A percentile compares a stretch with the other conserved stretches of the same genome.
phyloP scores from a whole-genome alignment of 2,113 vertebrate genomes.

The Sander lucioperca region DNA sequence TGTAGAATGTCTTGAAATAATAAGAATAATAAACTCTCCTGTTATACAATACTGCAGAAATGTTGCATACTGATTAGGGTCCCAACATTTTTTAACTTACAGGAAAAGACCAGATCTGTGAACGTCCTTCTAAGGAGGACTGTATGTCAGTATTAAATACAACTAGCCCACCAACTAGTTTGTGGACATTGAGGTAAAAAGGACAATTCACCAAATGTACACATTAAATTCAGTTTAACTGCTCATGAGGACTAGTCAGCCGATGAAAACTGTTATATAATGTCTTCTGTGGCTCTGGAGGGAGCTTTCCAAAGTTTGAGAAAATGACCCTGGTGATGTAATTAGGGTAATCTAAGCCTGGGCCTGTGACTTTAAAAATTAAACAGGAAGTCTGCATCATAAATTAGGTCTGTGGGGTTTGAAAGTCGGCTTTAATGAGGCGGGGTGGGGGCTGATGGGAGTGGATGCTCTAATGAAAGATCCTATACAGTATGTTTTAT shows the following conservation, averaged over 20 bases:
- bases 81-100: background rate
- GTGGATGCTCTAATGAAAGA: background rate
- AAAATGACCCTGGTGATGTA: background rate
- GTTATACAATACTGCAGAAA: background rate
- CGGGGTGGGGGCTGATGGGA: background rate
- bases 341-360: background rate
- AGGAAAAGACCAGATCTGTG: background rate
- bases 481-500: background rate
- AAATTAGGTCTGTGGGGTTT: background rate
- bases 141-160: background rate
- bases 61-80: constrained; percentile 2
- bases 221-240: background rate
- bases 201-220: background rate
- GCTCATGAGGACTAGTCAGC: background rate
- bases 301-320: background rate
- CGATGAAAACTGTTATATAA: background rate
- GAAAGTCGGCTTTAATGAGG: background rate
- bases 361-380: background rate
- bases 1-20: constrained; percentile 12
- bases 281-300: background rate
- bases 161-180: background rate
- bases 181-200: background rate
- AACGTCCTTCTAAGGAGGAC: background rate
- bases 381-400: constrained; percentile 6
- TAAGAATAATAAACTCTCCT: background rate